Conservation (phyloP, 2,797 vertebrate species). For the Morus bassanus region DNA sequence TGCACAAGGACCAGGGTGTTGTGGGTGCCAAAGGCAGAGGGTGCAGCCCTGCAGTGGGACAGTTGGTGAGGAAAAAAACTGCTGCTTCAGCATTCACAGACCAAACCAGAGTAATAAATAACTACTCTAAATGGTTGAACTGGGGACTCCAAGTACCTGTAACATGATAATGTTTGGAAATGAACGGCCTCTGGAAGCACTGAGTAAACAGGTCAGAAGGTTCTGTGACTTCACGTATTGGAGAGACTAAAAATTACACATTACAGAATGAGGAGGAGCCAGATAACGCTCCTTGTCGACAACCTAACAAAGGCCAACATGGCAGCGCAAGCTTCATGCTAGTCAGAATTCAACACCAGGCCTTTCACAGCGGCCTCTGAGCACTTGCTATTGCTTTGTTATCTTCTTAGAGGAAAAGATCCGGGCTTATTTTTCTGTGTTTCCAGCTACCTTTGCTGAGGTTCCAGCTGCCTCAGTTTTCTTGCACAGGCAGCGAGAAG, state of each 20-base stretch:
- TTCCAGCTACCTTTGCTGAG: conserved; percentile 16
- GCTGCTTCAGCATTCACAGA: neutral
- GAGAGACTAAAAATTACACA: conserved; percentile 1
- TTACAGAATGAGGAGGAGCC: conserved; percentile 1
- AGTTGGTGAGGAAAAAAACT: neutral
- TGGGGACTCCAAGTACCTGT: conserved; percentile 25
- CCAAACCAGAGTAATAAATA: conserved; percentile 35
- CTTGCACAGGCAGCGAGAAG: conserved; percentile 13
- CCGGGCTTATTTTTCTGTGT: neutral
- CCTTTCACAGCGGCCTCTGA: neutral
- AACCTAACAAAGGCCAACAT: neutral
- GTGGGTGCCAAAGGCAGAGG: neutral
- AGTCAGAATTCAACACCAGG: neutral
- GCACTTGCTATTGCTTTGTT: conserved; percentile 46
- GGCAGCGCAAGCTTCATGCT: neutral
- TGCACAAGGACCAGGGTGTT: neutral
- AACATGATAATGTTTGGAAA: conserved; percentile 10
- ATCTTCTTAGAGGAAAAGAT: neutral
- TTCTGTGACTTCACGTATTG: conserved; percentile 5
- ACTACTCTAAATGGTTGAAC: conserved; percentile 18
- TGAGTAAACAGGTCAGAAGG: conserved; percentile 36
- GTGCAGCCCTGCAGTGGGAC: neutral
- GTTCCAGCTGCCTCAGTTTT: conserved; percentile 3
- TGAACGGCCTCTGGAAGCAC: neutral
- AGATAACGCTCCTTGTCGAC: neutral